Conservation (phyloP, 1,140 invertebrate genomes). For the Cydia pomonella region DNA sequence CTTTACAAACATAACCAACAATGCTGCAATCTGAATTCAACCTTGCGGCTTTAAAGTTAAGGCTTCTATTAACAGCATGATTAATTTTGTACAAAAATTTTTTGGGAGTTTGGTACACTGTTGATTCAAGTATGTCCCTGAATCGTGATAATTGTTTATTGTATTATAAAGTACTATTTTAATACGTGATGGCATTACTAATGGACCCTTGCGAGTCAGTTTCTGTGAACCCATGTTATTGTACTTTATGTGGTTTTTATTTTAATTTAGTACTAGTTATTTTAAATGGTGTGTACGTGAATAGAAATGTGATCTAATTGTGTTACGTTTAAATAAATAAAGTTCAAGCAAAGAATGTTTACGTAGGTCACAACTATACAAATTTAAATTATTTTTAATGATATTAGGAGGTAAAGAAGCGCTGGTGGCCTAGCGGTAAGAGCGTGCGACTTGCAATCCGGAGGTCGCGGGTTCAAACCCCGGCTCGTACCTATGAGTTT, state of each 20-base stretch:
- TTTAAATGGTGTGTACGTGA: background rate
- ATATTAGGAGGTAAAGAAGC: no score
- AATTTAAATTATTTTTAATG: no score
- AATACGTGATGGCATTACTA: constrained; percentile 31
- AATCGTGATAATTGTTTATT: constrained; percentile 33
- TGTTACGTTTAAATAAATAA: constrained; percentile 1
- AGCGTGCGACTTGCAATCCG: no score
- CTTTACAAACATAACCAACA: background rate
- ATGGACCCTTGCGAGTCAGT: constrained; percentile 11
- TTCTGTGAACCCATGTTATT: constrained; percentile 28
- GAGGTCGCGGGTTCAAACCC: no score
- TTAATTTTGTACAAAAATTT: constrained; percentile 6
- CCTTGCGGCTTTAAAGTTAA: background rate
- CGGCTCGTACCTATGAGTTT: no score
- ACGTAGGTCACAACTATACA: no score
- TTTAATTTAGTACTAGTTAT: constrained; percentile 22
- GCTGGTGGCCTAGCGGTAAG: no score
- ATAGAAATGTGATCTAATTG: background rate
- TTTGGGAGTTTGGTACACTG: constrained; percentile 4
- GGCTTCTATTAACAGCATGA: background rate
- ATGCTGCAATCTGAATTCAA: background rate
- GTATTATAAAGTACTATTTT: constrained; percentile 24
- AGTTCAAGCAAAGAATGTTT: background rate
- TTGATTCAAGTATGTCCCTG: constrained; percentile 18
- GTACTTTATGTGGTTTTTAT: constrained; percentile 28